Conservation (phyloP, 2,797 vertebrate genomes). For the Emys orbicularis region DNA sequence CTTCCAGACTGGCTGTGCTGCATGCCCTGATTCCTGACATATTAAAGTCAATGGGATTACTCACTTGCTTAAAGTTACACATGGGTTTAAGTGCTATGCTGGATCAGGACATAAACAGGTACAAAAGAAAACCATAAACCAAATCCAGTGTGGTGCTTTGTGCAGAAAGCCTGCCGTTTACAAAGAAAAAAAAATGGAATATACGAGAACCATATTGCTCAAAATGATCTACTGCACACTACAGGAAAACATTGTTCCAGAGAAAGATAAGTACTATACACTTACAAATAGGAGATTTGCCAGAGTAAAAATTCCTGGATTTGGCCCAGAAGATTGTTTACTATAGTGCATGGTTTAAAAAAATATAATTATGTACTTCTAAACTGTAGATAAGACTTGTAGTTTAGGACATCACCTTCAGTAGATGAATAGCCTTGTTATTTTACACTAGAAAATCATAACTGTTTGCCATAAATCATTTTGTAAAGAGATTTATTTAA, state of each 20-base stretch:
- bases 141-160: background rate
- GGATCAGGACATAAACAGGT: background rate
- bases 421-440: background rate
- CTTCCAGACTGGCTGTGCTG: background rate
- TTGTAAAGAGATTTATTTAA: background rate
- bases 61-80: background rate
- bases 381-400: background rate
- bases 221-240: background rate
- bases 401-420: background rate
- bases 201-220: background rate
- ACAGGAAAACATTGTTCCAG: background rate
- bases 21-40: background rate
- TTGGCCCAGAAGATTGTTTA: background rate
- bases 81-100: background rate
- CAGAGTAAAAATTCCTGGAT: background rate
- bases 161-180: background rate
- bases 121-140: background rate
- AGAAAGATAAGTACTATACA: background rate
- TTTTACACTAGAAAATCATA: background rate
- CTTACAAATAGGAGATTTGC: background rate
- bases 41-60: background rate
- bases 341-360: too few relatives aligned
- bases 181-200: background rate
- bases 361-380: accelerated
- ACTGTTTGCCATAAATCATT: background rate